Conservation (phyloP, 1,140 invertebrate species). For the Leucophenga varia region DNA sequence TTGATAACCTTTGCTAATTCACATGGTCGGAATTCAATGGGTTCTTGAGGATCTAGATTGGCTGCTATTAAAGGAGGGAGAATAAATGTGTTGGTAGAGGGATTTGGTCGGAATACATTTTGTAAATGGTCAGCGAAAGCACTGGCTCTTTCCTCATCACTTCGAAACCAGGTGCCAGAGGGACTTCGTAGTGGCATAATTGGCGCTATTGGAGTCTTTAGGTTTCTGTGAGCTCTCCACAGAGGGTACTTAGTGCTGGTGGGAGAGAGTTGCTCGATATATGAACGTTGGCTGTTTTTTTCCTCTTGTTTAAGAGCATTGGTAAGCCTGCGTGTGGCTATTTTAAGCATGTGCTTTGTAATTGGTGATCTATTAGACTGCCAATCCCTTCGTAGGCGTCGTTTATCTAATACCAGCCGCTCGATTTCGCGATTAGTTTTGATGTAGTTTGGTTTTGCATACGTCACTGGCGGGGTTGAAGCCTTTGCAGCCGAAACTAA, state of each 20-base stretch:
- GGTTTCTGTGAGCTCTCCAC: not conserved
- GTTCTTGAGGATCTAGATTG: too few species aligned
- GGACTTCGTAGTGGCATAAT: not conserved
- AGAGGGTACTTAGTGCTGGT: not conserved
- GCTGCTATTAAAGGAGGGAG: too few species aligned
- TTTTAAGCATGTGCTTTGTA: too few species aligned
- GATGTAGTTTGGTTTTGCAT: not conserved
- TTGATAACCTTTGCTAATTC: too few species aligned
- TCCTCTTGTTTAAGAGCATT: not conserved
- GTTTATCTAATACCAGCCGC: not conserved
- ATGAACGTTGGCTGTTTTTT: not conserved
- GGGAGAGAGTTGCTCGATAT: slow-evolving; percentile 4
- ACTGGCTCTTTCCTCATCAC: too few species aligned
- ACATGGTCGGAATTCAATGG: too few species aligned
- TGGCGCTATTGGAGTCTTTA: not conserved
- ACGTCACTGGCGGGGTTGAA: too few species aligned
- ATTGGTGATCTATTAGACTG: too few species aligned
- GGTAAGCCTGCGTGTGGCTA: too few species aligned
- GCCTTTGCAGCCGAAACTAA: too few species aligned
- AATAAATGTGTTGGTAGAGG: too few species aligned
- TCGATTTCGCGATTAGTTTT: slow-evolving; percentile 1
- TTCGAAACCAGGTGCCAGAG: not conserved
- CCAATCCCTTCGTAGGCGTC: not conserved
- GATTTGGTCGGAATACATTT: not conserved
- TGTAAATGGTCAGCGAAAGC: too few species aligned